phyloP scores from a whole-genome alignment of 2,888 invertebrate species.

The Drosophila austrosaltans region DNA sequence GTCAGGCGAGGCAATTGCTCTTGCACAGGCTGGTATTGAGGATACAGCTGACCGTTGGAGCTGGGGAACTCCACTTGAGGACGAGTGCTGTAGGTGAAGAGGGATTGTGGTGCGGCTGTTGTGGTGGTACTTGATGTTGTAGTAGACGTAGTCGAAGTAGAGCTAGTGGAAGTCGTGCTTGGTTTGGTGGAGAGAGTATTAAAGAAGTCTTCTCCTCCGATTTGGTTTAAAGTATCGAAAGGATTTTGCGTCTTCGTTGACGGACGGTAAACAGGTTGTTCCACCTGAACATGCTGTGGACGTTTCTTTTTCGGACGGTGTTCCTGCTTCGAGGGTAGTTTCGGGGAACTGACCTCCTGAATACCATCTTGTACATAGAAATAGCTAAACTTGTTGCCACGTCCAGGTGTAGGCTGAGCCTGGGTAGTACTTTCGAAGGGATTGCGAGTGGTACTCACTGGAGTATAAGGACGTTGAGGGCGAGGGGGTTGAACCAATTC shows the following conservation, averaged over 20 bases:
- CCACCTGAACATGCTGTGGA: constrained; percentile 70
- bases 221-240: constrained; percentile 81
- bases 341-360: constrained; percentile 80
- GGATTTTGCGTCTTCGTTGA: constrained; percentile 70
- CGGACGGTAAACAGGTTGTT: constrained; percentile 70
- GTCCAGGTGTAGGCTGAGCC: constrained; percentile 54
- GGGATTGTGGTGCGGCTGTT: constrained; percentile 68
- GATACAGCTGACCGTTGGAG: constrained; percentile 79
- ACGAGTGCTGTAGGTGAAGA: constrained; percentile 76
- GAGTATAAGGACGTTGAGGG: constrained; percentile 59
- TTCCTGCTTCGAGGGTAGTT: constrained; percentile 78
- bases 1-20: constrained; percentile 71
- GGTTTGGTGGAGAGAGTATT: constrained; percentile 53
- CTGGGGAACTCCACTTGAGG: constrained; percentile 80
- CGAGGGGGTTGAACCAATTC: constrained; percentile 51
- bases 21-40: constrained; percentile 58
- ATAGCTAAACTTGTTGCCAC: constrained; percentile 81
- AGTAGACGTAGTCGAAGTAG: constrained; percentile 83
- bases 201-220: constrained; percentile 82
- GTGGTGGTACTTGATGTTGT: constrained; percentile 84
- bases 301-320: constrained; percentile 80
- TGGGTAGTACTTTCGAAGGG: constrained; percentile 66
- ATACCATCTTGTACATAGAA: constrained; percentile 79
- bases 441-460: constrained; percentile 52
- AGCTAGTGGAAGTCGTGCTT: constrained; percentile 74